Evolutionary conservation across 2,888 invertebrate genomes (phyloP).

Genomic region (Athripsodes cinereus): DNA sequence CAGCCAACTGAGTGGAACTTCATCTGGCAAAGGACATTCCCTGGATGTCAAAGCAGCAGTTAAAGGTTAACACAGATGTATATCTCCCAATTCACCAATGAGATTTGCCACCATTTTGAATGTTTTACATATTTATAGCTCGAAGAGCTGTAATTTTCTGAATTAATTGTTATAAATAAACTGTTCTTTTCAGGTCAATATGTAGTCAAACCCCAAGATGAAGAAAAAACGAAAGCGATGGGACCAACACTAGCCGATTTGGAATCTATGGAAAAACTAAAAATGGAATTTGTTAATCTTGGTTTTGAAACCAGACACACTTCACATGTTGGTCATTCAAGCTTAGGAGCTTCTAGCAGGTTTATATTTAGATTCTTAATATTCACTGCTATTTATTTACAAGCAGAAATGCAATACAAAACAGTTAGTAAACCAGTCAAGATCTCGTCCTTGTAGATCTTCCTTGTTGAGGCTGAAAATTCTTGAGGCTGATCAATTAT

Average conservation of each 20-base stretch:
- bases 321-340: slow-evolving; percentile 35
- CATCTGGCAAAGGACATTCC: slow-evolving; percentile 29
- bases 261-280: slow-evolving; percentile 53
- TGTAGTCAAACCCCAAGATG: slow-evolving; percentile 59
- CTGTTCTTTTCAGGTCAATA: slow-evolving; percentile 53
- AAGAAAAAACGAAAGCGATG: slow-evolving; percentile 59
- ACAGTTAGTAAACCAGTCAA: too few species aligned
- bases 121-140: neutral
- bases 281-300: slow-evolving; percentile 38
- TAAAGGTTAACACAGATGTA: too few species aligned
- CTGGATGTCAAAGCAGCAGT: slow-evolving; percentile 54
- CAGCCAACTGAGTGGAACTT: slow-evolving; percentile 23
- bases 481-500: too few species aligned
- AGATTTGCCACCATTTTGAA: neutral
- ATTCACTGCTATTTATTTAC: too few species aligned
- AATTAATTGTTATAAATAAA: neutral
- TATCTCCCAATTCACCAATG: neutral
- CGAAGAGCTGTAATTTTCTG: too few species aligned
- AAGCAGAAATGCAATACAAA: too few species aligned
- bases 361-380: too few species aligned
- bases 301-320: slow-evolving; percentile 9
- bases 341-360: slow-evolving; percentile 38
- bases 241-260: slow-evolving; percentile 53
- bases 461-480: too few species aligned
- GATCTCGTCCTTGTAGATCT: too few species aligned